These are phyloP conservation scores for Sus scrofa DNA, from an alignment of 2,113 vertebrate species.

Conservation along the genomic window T2T-Sscrofa CM000819.6:138231501-138232000, in stretches of 20 bases:
- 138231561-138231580: not conserved
- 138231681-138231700: not conserved
- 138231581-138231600: not conserved
- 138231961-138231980: not conserved
- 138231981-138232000: not conserved
- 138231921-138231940: not conserved
- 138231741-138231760: not conserved
- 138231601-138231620: not conserved
- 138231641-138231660: not conserved
- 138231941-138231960: not conserved
- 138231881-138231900: not conserved
- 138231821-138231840: not conserved
- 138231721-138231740: not conserved
- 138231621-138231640: not conserved
- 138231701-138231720: not conserved
- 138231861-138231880: not conserved
- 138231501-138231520: not conserved
- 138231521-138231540: not conserved
- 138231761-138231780: not conserved
- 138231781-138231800: not conserved
- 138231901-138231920: not conserved
- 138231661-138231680: accelerated
- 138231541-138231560: not conserved
- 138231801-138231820: not conserved
- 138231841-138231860: not conserved